These are phyloP conservation scores for Sogatella furcifera DNA, from an alignment of 1,140 invertebrate genomes.

Conservation along the genomic window DNA sequence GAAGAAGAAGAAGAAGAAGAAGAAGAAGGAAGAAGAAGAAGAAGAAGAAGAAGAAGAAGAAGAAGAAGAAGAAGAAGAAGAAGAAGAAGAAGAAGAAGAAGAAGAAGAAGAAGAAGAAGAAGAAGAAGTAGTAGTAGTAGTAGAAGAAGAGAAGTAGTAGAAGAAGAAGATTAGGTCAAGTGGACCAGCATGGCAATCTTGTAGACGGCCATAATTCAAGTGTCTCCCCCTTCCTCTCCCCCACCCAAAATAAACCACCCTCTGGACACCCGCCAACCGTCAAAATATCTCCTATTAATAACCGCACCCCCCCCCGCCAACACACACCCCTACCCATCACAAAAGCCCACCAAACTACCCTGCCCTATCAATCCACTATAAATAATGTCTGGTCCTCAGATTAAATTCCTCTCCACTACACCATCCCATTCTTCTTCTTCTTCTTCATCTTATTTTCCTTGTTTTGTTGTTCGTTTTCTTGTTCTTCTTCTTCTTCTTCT, in stretches of 20 bases:
- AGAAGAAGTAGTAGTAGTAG: too few species aligned
- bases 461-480: too few species aligned
- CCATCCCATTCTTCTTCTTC: neutral
- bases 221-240: too few species aligned
- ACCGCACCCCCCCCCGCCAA: neutral
- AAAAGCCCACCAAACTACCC: neutral
- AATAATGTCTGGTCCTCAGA: neutral
- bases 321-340: too few species aligned
- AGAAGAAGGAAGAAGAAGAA: neutral
- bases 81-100: neutral
- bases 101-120: too few species aligned
- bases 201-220: neutral
- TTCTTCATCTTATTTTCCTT: too few species aligned
- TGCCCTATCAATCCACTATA: neutral
- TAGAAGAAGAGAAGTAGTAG: too few species aligned
- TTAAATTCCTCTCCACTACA: neutral
- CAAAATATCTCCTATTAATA: neutral
- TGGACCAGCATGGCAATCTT: neutral
- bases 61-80: neutral
- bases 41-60: too few species aligned
- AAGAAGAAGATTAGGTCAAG: neutral
- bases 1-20: too few species aligned
- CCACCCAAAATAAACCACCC: neutral
- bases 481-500: too few species aligned
- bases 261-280: neutral